Conservation (phyloP, 2,888 invertebrate species). For the Resseliella maxima region DNA sequence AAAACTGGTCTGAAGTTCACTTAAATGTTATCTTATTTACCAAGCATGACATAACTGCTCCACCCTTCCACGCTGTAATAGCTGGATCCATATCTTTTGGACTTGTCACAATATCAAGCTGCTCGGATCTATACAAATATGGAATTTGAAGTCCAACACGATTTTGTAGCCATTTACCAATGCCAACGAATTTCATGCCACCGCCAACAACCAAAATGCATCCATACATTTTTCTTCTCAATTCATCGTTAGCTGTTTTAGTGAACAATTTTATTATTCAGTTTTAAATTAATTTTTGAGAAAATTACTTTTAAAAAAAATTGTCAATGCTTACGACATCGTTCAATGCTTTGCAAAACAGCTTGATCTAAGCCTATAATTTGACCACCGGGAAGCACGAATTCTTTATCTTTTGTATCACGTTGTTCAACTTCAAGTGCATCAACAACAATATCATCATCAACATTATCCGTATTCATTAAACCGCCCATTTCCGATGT, state of each 20-base stretch:
- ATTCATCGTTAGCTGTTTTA: constrained; percentile 81
- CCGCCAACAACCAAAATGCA: constrained; percentile 92
- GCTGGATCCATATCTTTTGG: constrained; percentile 93
- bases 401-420: constrained; percentile 72
- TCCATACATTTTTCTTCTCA: constrained; percentile 94
- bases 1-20: not conserved
- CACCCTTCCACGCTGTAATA: constrained; percentile 94
- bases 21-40: not conserved
- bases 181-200: constrained; percentile 87
- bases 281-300: no score
- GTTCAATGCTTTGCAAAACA: constrained; percentile 89
- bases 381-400: constrained; percentile 80
- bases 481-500: constrained; percentile 67
- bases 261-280: not conserved
- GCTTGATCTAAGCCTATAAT: constrained; percentile 91
- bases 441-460: constrained; percentile 82
- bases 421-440: constrained; percentile 69
- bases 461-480: constrained; percentile 67
- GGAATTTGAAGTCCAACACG: constrained; percentile 86
- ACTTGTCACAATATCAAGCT: constrained; percentile 88
- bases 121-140: constrained; percentile 80
- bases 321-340: constrained; percentile 75
- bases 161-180: constrained; percentile 89
- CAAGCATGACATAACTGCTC: constrained; percentile 90
- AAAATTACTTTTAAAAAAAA: not conserved